phyloP scores from a whole-genome alignment of 2,888 invertebrate genomes.

The Rhamnusium bicolor region DNA sequence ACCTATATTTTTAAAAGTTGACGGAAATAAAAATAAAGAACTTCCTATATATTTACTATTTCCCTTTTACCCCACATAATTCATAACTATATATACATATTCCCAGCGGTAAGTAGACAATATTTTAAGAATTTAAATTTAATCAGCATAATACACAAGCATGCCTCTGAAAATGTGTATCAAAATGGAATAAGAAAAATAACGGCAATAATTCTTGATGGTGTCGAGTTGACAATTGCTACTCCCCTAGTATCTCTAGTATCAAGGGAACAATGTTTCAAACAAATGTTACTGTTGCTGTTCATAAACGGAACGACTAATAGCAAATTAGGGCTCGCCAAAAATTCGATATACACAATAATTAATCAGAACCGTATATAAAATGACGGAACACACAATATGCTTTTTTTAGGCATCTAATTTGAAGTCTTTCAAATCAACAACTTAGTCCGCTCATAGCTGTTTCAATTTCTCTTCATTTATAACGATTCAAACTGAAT shows the following conservation, averaged over 20 bases:
- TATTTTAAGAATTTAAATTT: constrained; percentile 62
- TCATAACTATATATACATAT: constrained; percentile 42
- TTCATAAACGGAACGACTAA: constrained; percentile 45
- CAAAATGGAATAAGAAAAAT: constrained; percentile 68
- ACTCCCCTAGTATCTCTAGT: constrained; percentile 62
- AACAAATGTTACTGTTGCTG: constrained; percentile 55
- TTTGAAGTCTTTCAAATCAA: too few species aligned
- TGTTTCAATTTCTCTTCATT: too few species aligned
- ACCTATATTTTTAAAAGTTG: background rate
- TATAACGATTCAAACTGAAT: too few species aligned
- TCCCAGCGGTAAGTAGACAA: constrained; percentile 45
- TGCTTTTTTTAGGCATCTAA: background rate
- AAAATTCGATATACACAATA: constrained; percentile 6
- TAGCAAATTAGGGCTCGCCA: constrained; percentile 29
- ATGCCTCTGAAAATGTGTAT: constrained; percentile 59
- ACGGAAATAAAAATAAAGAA: constrained; percentile 37
- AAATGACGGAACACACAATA: background rate
- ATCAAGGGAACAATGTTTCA: constrained; percentile 68
- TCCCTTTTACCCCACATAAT: constrained; percentile 35
- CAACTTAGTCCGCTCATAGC: too few species aligned
- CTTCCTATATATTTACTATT: constrained; percentile 39
- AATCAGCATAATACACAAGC: constrained; percentile 66
- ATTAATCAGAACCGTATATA: background rate
- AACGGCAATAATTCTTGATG: constrained; percentile 67
- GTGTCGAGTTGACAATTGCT: constrained; percentile 71